Conservation (phyloP, 2,888 invertebrate genomes). For the Altica lythri region DNA sequence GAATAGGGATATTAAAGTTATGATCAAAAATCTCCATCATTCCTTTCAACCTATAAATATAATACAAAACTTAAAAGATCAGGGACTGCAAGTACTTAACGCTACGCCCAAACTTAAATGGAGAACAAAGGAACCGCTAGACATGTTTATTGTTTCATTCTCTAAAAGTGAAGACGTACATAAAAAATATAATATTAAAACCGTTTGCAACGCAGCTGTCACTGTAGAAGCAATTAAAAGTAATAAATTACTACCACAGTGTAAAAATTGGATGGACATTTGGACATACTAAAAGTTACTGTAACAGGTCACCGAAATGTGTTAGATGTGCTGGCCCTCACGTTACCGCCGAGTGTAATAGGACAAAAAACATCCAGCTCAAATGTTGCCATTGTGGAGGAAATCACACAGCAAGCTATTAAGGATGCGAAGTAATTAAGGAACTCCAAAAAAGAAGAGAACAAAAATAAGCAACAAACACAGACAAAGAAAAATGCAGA, state of each 20-base stretch:
- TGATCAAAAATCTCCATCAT: not conserved
- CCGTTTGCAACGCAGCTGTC: too few relatives aligned
- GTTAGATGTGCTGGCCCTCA: conserved; percentile 27
- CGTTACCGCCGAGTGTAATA: conserved; percentile 6
- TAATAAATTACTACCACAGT: conserved; percentile 18
- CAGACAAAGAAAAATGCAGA: conserved; percentile 1
- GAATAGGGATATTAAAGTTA: not conserved
- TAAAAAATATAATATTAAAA: conserved; percentile 15
- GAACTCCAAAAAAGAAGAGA: not conserved
- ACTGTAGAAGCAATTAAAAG: not conserved
- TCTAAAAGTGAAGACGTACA: conserved; percentile 22
- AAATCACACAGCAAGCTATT: not conserved
- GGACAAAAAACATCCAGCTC: conserved; percentile 16
- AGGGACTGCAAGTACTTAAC: conserved; percentile 6
- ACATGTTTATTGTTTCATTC: conserved; percentile 10
- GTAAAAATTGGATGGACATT: conserved; percentile 25
- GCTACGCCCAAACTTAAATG: conserved; percentile 4
- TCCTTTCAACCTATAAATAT: not conserved
- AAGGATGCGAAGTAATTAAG: not conserved
- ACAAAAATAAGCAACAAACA: not conserved
- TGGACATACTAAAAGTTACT: conserved; percentile 26
- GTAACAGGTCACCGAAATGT: conserved; percentile 25
- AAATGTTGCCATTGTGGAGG: not conserved
- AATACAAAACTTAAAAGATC: not conserved
- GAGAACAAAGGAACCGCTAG: not conserved